These are phyloP conservation scores for Molorchus minor DNA, from an alignment of 2,888 invertebrate species.

Conservation along the genomic window DNA sequence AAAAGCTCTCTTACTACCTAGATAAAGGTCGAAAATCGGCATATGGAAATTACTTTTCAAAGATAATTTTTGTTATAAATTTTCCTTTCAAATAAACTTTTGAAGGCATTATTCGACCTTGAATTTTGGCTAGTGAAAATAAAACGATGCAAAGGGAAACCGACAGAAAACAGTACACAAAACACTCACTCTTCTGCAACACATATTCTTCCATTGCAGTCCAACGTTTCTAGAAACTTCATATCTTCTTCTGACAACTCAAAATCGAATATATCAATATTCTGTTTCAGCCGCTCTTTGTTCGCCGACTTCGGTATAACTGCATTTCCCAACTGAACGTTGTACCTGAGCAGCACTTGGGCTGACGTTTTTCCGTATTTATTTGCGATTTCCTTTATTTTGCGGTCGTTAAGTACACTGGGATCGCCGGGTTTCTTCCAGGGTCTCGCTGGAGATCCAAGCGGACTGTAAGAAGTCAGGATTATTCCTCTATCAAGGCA, in stretches of 20 bases:
- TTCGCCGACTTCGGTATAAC: slow-evolving; percentile 86
- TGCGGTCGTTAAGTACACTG: slow-evolving; percentile 76
- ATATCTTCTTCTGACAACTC: slow-evolving; percentile 73
- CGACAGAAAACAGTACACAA: background rate
- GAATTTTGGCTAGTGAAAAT: background rate
- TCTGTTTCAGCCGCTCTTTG: slow-evolving; percentile 71
- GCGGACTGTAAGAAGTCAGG: slow-evolving; percentile 84
- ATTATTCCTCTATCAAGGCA: slow-evolving; percentile 72
- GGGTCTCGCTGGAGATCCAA: slow-evolving; percentile 84
- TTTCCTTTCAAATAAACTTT: background rate
- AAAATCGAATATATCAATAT: slow-evolving; percentile 79
- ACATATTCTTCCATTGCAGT: slow-evolving; percentile 70
- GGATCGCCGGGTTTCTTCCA: slow-evolving; percentile 80
- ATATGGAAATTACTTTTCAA: background rate
- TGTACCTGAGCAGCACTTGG: slow-evolving; percentile 73
- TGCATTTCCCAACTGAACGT: slow-evolving; percentile 72
- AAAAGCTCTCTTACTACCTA: background rate
- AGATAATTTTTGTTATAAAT: background rate
- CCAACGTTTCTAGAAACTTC: slow-evolving; percentile 71
- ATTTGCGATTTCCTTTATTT: slow-evolving; percentile 69
- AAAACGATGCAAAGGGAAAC: background rate
- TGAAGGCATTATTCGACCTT: background rate
- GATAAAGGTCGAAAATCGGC: background rate
- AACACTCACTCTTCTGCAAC: slow-evolving; percentile 69
- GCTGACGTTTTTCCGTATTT: slow-evolving; percentile 74